Evolutionary conservation across 2,797 vertebrate genomes (phyloP).

Genomic region (Huso huso): DNA sequence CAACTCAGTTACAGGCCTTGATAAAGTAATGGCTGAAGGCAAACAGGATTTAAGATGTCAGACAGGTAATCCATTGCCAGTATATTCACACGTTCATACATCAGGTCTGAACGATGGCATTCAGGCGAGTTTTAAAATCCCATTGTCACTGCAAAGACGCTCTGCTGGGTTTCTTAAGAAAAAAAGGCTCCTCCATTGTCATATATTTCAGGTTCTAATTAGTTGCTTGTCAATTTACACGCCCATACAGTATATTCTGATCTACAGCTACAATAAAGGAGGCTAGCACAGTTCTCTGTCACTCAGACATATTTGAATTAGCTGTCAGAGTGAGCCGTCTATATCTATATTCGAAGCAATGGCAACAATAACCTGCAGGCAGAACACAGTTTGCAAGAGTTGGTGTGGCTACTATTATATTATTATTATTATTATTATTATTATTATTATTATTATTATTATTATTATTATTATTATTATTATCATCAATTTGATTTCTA

Average conservation of each 20-base stretch:
- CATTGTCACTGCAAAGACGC: background rate
- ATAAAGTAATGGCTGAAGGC: background rate
- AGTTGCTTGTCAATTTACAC: background rate
- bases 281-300: background rate
- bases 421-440: too few relatives aligned
- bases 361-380: too few relatives aligned
- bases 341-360: too few relatives aligned
- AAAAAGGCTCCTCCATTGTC: background rate
- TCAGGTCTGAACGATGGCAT: background rate
- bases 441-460: too few relatives aligned
- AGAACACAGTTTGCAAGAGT: too few relatives aligned
- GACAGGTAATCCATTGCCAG: constrained; percentile 1
- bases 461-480: too few relatives aligned
- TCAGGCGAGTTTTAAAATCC: background rate
- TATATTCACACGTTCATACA: constrained; percentile 4
- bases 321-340: too few relatives aligned
- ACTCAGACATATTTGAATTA: background rate
- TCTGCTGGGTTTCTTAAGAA: background rate
- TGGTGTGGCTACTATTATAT: too few relatives aligned
- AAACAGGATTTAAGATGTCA: constrained; percentile 1
- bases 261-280: background rate
- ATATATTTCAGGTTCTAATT: background rate
- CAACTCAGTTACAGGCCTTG: constrained; percentile 21
- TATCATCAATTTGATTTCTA: too few relatives aligned
- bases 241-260: background rate